These are phyloP conservation scores for Hoplias malabaricus DNA, from an alignment of 2,113 vertebrate species.

Conservation along the genomic window DNA sequence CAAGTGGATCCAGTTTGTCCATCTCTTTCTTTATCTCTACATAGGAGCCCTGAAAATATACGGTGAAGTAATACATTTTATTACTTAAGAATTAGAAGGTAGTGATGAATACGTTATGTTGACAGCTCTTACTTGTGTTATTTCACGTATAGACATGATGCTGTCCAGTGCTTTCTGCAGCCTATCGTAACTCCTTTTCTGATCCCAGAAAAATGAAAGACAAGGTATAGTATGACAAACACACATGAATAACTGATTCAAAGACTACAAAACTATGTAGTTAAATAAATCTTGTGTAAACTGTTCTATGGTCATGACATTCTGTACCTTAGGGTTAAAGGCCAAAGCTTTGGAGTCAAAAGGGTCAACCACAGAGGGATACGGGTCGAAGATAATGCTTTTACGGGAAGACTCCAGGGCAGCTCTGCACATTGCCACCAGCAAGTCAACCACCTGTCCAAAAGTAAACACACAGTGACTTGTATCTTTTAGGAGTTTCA, in stretches of 20 bases:
- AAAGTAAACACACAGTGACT: slow-evolving; percentile 15
- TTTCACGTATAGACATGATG: slow-evolving; percentile 89
- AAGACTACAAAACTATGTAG: background rate
- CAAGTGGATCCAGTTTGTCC: slow-evolving; percentile 90
- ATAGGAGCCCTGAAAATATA: slow-evolving; percentile 82
- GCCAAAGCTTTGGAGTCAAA: slow-evolving; percentile 89
- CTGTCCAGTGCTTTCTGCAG: slow-evolving; percentile 92
- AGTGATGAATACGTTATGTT: background rate
- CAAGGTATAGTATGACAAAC: background rate
- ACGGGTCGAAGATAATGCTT: slow-evolving; percentile 95
- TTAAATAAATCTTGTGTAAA: background rate
- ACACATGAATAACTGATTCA: background rate
- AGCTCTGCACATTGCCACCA: slow-evolving; percentile 95
- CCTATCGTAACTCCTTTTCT: slow-evolving; percentile 93
- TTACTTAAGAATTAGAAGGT: background rate
- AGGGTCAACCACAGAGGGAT: slow-evolving; percentile 93
- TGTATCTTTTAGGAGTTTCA: background rate
- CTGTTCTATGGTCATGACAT: background rate
- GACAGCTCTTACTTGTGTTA: slow-evolving; percentile 83
- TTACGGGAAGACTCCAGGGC: slow-evolving; percentile 94
- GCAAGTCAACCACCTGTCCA: slow-evolving; percentile 87
- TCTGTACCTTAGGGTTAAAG: slow-evolving; percentile 90
- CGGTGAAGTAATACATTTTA: background rate
- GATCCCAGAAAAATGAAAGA: slow-evolving; percentile 15
- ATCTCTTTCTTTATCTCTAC: slow-evolving; percentile 96